Percentiles rank a stretch among this genome's conserved stretches.
These are phyloP conservation scores for Hyles vespertilio DNA, from an alignment of 1,140 invertebrate species.

Conservation along the genomic window DNA sequence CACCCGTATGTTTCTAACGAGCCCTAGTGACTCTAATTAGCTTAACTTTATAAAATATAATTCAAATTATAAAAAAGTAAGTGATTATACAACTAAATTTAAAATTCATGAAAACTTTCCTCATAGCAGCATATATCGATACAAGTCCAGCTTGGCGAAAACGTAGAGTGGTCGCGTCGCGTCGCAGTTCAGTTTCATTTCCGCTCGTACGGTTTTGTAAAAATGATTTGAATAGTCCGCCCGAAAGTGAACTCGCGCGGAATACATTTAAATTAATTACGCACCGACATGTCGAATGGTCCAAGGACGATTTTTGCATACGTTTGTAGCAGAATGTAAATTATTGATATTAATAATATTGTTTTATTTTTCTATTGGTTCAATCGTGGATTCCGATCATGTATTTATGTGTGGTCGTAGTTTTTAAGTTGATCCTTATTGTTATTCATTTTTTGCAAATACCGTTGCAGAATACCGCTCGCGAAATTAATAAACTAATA, in stretches of 20 bases:
- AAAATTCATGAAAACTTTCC: not conserved
- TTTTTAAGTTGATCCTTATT: too few relatives aligned
- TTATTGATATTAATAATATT: conserved; percentile 14
- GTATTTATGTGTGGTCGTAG: too few relatives aligned
- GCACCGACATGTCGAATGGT: conserved; percentile 30
- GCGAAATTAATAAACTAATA: too few relatives aligned
- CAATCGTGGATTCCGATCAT: not conserved
- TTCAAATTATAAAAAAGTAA: too few relatives aligned
- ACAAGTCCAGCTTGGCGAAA: not conserved
- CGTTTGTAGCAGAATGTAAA: conserved; percentile 36
- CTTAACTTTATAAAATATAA: too few relatives aligned
- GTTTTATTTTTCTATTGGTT: conserved; percentile 14
- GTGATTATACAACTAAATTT: too few relatives aligned
- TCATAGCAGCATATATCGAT: not conserved
- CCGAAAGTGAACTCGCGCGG: conserved; percentile 39
- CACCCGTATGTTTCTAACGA: too few relatives aligned
- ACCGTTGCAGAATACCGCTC: too few relatives aligned
- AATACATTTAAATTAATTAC: conserved; percentile 65
- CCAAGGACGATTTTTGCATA: conserved; percentile 66
- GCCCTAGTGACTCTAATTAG: too few relatives aligned
- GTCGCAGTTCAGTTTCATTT: conserved; percentile 37
- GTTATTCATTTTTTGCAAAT: too few relatives aligned
- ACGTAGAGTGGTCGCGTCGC: not conserved
- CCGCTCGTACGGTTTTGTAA: conserved; percentile 44
- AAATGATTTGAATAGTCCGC: conserved; percentile 48